Percentiles rank a stretch among this genome's conserved stretches.
Conservation (phyloP, 2,888 invertebrate genomes). For the Torymus texanus region DNA sequence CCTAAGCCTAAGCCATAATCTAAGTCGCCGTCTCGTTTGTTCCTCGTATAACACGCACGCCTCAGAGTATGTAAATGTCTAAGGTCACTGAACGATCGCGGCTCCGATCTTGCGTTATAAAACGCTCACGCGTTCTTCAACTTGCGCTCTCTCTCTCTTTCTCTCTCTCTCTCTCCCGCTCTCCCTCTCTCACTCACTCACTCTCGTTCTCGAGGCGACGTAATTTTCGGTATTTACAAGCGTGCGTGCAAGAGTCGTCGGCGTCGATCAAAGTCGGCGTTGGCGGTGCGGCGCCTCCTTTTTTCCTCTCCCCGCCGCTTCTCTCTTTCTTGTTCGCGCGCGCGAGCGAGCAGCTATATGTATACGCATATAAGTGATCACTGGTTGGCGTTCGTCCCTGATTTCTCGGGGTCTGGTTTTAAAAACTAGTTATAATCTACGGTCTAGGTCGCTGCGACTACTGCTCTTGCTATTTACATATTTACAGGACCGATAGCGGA, state of each 20-base stretch:
- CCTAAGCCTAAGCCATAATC: constrained; percentile 19
- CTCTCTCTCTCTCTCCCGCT: background rate
- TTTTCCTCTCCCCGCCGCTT: constrained; percentile 4
- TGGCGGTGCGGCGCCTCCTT: constrained; percentile 24
- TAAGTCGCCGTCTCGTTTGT: constrained; percentile 23
- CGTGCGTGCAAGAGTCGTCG: background rate
- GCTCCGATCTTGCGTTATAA: constrained; percentile 27
- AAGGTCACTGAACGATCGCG: constrained; percentile 48
- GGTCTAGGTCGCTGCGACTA: constrained; percentile 54
- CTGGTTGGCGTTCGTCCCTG: constrained; percentile 62
- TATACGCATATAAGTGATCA: constrained; percentile 55
- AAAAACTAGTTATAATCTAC: constrained; percentile 54
- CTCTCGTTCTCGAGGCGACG: constrained; percentile 24
- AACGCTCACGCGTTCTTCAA: background rate
- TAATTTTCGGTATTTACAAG: constrained; percentile 55
- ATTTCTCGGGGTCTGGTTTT: constrained; percentile 51
- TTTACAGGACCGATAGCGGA: constrained; percentile 45
- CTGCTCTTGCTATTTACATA: constrained; percentile 58
- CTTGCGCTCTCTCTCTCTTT: constrained; percentile 4
- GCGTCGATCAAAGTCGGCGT: constrained; percentile 46
- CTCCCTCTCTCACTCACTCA: background rate
- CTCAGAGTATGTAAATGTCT: background rate
- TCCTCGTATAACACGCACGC: background rate
- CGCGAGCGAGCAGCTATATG: constrained; percentile 9
- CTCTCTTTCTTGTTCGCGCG: background rate